phyloP scores from a whole-genome alignment of 2,888 invertebrate genomes.

The Pyrrhosoma nymphula region DNA sequence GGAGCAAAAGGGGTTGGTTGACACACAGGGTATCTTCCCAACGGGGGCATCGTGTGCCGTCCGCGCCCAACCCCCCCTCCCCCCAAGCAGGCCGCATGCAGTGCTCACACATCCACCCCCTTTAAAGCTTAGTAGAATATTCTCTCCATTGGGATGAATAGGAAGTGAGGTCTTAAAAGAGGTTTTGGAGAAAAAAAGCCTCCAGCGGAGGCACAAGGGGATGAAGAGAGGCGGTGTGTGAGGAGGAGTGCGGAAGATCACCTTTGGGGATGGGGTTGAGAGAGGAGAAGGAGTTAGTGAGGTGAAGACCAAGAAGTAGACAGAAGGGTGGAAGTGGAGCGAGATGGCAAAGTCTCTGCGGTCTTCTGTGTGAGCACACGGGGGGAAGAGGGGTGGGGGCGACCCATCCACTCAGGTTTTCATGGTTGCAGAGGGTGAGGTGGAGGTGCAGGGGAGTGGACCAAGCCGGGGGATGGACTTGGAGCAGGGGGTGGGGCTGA shows the following conservation, averaged over 20 bases:
- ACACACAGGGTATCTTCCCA: not conserved
- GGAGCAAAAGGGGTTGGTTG: not conserved
- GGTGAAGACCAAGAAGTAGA: not conserved
- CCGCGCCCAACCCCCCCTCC: not conserved
- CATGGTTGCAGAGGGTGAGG: not conserved
- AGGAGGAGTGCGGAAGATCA: not conserved
- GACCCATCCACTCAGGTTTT: constrained; percentile 53
- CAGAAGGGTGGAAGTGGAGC: not conserved
- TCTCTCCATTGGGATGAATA: constrained; percentile 51
- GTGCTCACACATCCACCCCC: not conserved
- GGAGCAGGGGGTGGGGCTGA: not conserved
- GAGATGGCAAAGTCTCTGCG: constrained; percentile 18
- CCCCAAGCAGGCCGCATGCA: not conserved
- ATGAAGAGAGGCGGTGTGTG: not conserved
- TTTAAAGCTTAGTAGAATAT: constrained; percentile 42
- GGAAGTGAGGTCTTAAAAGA: constrained; percentile 43
- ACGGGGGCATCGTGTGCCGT: not conserved
- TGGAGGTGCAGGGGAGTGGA: not conserved
- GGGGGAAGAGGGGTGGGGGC: too few relatives aligned
- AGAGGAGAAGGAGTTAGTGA: not conserved
- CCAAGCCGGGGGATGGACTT: not conserved
- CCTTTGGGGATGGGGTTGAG: not conserved
- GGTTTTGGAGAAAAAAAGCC: constrained; percentile 30
- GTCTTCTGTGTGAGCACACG: constrained; percentile 43
- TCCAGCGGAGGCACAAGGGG: not conserved